Base-by-base conservation (phyloP, 30 jellyfish, hydroid and myxozoan genomes). In the Chrysaora quinquecirrha region DNA sequence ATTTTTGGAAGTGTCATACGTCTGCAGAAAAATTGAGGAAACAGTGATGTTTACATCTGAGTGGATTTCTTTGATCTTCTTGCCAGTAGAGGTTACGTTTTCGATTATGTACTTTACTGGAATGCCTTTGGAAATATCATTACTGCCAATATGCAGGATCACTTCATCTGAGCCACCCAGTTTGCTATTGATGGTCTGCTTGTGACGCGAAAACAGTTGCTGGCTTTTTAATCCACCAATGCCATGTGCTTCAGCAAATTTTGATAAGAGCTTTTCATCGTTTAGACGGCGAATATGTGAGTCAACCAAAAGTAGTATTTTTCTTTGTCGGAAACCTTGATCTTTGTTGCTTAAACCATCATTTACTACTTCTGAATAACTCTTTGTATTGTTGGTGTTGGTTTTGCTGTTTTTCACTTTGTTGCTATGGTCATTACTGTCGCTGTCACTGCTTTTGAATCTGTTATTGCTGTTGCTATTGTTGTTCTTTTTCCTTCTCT, bases 261-360 rank as follows among this genome's bases (percentile, higher is more conserved):
- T 70, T 34, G 82, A 33, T 43, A 43, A 43, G 12, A 43, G 58
- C 58, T 43, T 43, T 43, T 43, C 58, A 34, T 56, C 43, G 7
- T 35, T 28, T 22, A 70, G 67, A 1, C 82, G n/a, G 35, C 68
- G 25, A 14, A 70, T 33, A 56, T 70, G 82, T 38, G 82, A 70
- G 33, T 70, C 82, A 32, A 65, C 82, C 34, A 70, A 56, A 52
- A 70, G 68, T n/a, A 70, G 82, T 2, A 70, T 31, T 32, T 70
- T 70, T 43, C 58, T 43, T 43, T 43, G 58, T 43, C 58, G 58
- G 58, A 16, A 9, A 43, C 16, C 58, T 43, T 43, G 58, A 16
- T n/a, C 58, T 16, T 43, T 43, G 58, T 43, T 43, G 58, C 16
- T 43, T 43, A 43, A 43, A 16, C 58, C 58, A 16, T 43, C 58